Percentiles rank a stretch among this genome's conserved stretches.
These are phyloP conservation scores for Parapsyche elsis DNA, from an alignment of 1,140 invertebrate species.

Conservation along the genomic window DNA sequence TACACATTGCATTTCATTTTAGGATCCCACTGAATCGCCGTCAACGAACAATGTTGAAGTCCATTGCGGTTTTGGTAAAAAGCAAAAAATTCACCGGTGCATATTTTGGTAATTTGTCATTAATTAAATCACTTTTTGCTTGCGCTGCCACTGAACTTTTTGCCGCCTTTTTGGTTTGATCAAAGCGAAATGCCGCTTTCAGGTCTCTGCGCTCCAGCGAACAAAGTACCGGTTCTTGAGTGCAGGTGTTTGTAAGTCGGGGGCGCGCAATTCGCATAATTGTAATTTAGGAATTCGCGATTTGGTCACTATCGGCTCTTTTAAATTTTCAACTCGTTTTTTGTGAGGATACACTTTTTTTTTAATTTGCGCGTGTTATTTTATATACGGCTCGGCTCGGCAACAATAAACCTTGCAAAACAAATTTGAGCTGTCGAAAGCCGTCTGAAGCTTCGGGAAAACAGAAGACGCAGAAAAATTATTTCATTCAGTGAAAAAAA, in stretches of 20 bases:
- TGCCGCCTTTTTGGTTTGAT: conserved; percentile 19
- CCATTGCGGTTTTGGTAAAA: not conserved
- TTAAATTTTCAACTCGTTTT: not conserved
- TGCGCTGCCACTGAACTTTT: conserved; percentile 20
- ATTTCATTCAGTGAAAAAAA: not conserved
- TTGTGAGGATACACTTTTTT: too few relatives aligned
- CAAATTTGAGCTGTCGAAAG: not conserved
- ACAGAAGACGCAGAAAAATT: not conserved
- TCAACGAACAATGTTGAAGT: too few relatives aligned
- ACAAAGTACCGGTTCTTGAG: conserved; percentile 28
- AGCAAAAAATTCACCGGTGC: not conserved
- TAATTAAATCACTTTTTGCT: conserved; percentile 31
- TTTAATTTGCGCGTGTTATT: not conserved
- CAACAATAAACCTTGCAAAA: not conserved
- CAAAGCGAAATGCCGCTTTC: conserved; percentile 24
- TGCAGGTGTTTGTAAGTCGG: conserved; percentile 18
- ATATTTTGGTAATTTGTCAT: conserved; percentile 30
- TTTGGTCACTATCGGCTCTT: not conserved
- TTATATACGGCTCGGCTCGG: not conserved
- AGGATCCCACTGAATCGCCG: too few relatives aligned
- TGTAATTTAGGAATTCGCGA: not conserved
- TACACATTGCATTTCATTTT: too few relatives aligned
- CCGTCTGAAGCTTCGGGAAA: not conserved
- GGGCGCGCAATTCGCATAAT: not conserved
- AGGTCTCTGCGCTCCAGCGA: conserved; percentile 1